Percentiles rank a stretch among this genome's conserved stretches.
Conservation (phyloP, 2,888 invertebrate genomes). For the Psylliodes chrysocephalus region DNA sequence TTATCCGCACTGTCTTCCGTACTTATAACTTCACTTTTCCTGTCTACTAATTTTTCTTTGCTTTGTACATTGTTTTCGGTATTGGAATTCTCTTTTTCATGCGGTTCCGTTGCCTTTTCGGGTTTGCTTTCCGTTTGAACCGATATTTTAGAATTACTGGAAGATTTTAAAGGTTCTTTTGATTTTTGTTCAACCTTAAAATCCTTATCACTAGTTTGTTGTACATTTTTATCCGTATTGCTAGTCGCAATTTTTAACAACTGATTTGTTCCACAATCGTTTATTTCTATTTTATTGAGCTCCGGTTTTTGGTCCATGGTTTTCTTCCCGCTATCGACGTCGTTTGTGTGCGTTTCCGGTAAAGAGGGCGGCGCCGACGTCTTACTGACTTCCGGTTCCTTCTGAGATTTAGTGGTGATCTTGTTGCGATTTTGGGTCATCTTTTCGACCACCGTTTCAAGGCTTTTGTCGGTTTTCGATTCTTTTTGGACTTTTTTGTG, state of each 20-base stretch:
- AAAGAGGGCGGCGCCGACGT: neutral
- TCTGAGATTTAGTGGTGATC: slow-evolving; percentile 43
- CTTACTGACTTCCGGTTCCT: slow-evolving; percentile 2
- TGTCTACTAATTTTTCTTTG: neutral
- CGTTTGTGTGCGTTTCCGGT: neutral
- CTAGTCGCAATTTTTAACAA: slow-evolving; percentile 9
- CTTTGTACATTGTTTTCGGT: slow-evolving; percentile 9
- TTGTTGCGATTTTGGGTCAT: slow-evolving; percentile 59
- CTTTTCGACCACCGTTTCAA: slow-evolving; percentile 61
- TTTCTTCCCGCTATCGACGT: slow-evolving; percentile 1
- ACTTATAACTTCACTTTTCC: neutral
- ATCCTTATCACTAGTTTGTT: neutral
- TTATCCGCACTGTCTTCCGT: neutral
- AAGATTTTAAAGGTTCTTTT: neutral
- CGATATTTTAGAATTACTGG: neutral
- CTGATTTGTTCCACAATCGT: slow-evolving; percentile 13
- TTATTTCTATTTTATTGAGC: slow-evolving; percentile 13
- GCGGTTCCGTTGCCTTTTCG: neutral
- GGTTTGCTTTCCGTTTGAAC: neutral
- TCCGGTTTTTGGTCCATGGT: slow-evolving; percentile 4
- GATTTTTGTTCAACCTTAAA: neutral
- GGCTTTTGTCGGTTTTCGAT: slow-evolving; percentile 58
- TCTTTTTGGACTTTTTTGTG: slow-evolving; percentile 47
- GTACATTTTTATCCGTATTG: neutral
- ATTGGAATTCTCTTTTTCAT: slow-evolving; percentile 14